Base-by-base conservation (phyloP, 2,888 invertebrate species). In the Eremobia ochroleuca region DNA sequence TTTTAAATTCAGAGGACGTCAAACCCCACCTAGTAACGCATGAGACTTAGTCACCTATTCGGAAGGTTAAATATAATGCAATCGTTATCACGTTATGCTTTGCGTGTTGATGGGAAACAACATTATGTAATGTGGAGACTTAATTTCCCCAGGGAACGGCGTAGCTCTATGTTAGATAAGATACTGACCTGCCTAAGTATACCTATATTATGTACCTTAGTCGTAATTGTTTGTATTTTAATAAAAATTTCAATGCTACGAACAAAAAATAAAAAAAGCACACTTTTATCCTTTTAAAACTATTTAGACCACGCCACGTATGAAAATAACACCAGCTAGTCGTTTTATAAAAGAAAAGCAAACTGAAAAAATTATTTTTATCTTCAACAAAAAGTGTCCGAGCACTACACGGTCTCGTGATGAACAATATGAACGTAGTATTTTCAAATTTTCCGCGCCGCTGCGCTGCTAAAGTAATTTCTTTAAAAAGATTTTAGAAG, bases 401-500 rank as follows among this genome's bases (percentile, higher is more conserved):
- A 49, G 68, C 49, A 49, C 68, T 59, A 31, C 49, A 76, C 43
- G 71, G 55, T 79, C 46, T 74, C 66, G 65, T 74, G 71, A 71
- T 40, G 76, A 76, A 71, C 77, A 83, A 78, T 80, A 87, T 81
- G 71, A 72, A 72, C 74, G 72, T 69, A 83, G 81, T 88, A 85
- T 88, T 90, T 89, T 85, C 73, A 87, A 87, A 85, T 88, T 86
- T 87, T 87, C 87, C 85, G 62, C 77, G 59, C 76, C 74, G 78
- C 55, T 87, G 86, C 85, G 76, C 83, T 64, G 78, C 75, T 78
- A 72, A 82, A 81, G 85, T 78, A 86, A 87, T 85, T 88, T 88
- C 85, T 84, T 84, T 76, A 71, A 79, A 83, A 80, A 88, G 84
- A 87, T 90, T 91, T 90, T 86, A 88, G 87, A 88, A 86, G 88